These are phyloP conservation scores for Steatocranus sp. DNA, from an alignment of 2,797 vertebrate genomes.

Conservation along the genomic window DNA sequence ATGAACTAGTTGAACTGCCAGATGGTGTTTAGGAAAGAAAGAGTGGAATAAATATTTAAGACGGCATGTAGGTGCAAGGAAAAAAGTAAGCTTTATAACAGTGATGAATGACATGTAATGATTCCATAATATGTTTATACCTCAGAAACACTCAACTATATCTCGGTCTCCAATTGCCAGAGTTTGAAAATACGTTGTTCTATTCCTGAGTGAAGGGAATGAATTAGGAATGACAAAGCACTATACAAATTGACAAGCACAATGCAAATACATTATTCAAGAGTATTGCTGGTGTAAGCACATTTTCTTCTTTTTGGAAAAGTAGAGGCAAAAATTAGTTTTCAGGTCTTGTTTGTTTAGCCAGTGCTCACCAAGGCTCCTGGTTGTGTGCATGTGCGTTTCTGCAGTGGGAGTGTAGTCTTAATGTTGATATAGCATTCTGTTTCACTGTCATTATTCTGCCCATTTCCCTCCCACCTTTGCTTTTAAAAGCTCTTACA, in stretches of 20 bases:
- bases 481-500: conserved; percentile 50
- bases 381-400: neutral
- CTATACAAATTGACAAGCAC: neutral
- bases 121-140: neutral
- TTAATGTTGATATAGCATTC: conserved; percentile 39
- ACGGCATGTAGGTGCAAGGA: neutral
- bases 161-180: neutral
- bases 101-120: neutral
- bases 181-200: neutral
- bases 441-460: conserved; percentile 13
- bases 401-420: neutral
- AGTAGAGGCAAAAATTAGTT: neutral
- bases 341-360: neutral
- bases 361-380: neutral
- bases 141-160: neutral
- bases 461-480: conserved; percentile 17
- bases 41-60: neutral
- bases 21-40: neutral
- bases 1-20: neutral
- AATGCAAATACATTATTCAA: conserved; percentile 26
- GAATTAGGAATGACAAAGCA: conserved; percentile 11
- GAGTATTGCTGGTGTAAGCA: conserved; percentile 25
- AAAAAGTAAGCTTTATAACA: neutral
- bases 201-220: neutral
- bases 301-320: conserved; percentile 8